Conservation (phyloP, 2,113 vertebrate genomes). For the Caracal caracal region DNA sequence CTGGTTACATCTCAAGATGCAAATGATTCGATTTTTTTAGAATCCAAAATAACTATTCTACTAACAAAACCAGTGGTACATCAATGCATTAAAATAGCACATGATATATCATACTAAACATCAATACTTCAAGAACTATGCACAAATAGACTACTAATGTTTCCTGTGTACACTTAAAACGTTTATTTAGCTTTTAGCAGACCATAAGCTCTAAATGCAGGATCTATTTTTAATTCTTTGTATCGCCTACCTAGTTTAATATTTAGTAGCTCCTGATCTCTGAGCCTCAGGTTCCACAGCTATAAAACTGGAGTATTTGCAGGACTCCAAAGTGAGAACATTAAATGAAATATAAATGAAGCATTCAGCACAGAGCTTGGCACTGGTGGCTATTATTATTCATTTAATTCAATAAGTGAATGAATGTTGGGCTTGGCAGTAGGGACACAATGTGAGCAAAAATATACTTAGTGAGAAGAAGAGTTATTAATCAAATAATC, state of each 20-base stretch:
- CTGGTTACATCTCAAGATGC: not conserved
- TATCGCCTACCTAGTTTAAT: not conserved
- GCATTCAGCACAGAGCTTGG: not conserved
- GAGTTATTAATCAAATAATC: conserved; percentile 46
- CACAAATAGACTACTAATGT: not conserved
- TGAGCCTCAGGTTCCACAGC: not conserved
- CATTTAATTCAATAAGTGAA: conserved; percentile 41
- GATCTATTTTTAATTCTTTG: not conserved
- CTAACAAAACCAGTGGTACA: not conserved
- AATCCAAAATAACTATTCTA: conserved; percentile 1
- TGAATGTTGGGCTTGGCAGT: not conserved
- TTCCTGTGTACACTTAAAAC: not conserved
- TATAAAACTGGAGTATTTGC: not conserved
- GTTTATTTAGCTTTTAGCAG: not conserved
- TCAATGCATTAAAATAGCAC: not conserved
- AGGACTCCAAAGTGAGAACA: not conserved
- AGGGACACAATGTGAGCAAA: not conserved
- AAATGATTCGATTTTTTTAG: not conserved
- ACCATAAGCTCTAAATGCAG: not conserved
- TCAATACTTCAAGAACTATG: not conserved
- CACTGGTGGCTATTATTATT: conserved; percentile 19
- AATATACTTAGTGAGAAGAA: not conserved
- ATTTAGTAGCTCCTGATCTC: not conserved
- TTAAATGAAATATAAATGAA: conserved; percentile 52
- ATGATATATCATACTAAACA: not conserved